These are phyloP conservation scores for Megaceryle maxima DNA, from an alignment of 2,113 vertebrate species.

Conservation along the genomic window DNA sequence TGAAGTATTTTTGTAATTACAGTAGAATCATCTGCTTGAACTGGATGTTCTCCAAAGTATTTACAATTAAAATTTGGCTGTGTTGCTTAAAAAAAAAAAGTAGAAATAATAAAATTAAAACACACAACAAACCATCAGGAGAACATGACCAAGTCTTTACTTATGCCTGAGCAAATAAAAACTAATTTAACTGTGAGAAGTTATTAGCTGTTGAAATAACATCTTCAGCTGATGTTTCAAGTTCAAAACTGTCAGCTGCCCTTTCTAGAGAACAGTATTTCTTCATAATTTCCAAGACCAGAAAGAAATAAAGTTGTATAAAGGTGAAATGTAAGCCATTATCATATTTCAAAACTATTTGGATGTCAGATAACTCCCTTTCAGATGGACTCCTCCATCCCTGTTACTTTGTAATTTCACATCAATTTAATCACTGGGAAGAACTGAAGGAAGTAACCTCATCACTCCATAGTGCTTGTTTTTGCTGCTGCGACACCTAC, in stretches of 20 bases:
- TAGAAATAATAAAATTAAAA: neutral
- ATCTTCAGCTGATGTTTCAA: neutral
- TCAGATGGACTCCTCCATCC: neutral
- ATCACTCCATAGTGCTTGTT: neutral
- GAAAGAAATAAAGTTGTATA: neutral
- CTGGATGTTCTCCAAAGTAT: constrained; percentile 24
- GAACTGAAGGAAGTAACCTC: neutral
- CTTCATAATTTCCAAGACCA: neutral
- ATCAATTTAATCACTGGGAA: neutral
- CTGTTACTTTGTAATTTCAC: neutral
- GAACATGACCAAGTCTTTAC: neutral
- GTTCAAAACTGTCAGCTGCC: neutral
- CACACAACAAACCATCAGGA: neutral
- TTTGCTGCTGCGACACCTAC: neutral
- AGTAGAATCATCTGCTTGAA: constrained; percentile 51
- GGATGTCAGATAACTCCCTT: neutral
- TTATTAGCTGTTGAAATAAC: neutral
- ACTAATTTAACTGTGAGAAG: neutral
- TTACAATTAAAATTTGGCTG: constrained; percentile 32
- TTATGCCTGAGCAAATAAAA: neutral
- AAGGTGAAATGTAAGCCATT: neutral
- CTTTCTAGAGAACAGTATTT: neutral
- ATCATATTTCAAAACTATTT: neutral
- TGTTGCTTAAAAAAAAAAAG: neutral
- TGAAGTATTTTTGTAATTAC: constrained; percentile 25